These are phyloP conservation scores for Apis laboriosa DNA, from an alignment of 1,140 invertebrate species.

Conservation along the genomic window DNA sequence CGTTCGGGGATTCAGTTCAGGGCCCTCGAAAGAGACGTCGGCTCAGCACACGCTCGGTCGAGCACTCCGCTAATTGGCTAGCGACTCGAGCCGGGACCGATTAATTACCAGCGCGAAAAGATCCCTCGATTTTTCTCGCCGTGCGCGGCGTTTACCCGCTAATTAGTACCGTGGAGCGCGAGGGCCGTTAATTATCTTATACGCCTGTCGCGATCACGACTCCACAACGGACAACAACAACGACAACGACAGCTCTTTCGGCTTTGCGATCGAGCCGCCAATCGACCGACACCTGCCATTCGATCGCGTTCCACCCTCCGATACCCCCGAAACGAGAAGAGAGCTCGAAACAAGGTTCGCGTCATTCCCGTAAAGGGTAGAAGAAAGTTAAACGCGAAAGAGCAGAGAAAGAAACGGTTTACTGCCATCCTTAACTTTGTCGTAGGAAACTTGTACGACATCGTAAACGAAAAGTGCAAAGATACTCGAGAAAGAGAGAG, in stretches of 20 bases:
- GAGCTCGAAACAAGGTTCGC: background rate
- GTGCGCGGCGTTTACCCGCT: slow-evolving; percentile 46
- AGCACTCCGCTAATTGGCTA: slow-evolving; percentile 44
- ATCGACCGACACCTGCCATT: background rate
- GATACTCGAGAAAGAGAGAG: background rate
- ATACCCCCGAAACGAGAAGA: too few relatives aligned
- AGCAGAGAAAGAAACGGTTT: background rate
- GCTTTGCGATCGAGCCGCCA: background rate
- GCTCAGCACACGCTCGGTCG: slow-evolving; percentile 18
- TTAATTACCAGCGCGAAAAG: slow-evolving; percentile 45
- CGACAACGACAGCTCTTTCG: background rate
- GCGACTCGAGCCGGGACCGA: slow-evolving; percentile 29
- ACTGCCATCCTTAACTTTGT: background rate
- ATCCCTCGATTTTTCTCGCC: slow-evolving; percentile 44
- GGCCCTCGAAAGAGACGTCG: slow-evolving; percentile 26
- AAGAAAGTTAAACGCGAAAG: background rate
- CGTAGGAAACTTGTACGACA: background rate
- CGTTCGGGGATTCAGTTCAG: background rate
- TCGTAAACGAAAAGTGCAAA: slow-evolving; percentile 18
- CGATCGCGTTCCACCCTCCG: background rate
- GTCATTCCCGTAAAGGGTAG: background rate
- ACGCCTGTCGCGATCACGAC: slow-evolving; percentile 15
- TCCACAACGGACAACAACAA: too few relatives aligned
- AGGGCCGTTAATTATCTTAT: background rate
- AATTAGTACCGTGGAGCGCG: slow-evolving; percentile 54